Base-by-base conservation (phyloP, 2,797 vertebrate species). In the Myotis planiceps region DNA sequence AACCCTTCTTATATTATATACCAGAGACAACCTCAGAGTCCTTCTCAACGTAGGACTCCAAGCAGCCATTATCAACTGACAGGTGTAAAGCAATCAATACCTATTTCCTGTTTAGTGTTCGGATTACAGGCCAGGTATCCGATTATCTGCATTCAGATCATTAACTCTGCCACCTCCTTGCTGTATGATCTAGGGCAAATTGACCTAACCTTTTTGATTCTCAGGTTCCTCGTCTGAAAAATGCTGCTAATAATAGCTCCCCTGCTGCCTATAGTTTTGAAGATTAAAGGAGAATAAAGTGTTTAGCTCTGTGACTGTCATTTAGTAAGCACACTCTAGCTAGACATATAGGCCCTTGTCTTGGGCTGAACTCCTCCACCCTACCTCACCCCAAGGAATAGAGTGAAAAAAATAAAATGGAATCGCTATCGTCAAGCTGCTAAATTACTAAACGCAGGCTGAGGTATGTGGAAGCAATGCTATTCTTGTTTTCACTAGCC, bases 221-320 rank as follows among this genome's bases (percentile, higher is more conserved):
- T 87, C 34, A 63, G 65, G 18, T 34, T 86, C 42, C 34, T 86
- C 58, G 15, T 80, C 51, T 92, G 79, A 75, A 92, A 93, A 91
- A 58, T 18, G 47, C 63, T 51, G 60, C 75, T 53, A 63, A 74
- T 85, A 42, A 71, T 63, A 91, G 39, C 45, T 76, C 75, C 76
- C 37, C 39, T 75, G 63, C 12, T 23, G 9, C 58, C n/a, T 55
- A 9, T 13, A 7, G 5, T 27, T 34, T 47, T 4, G 71, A 79
- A 63, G 65, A 82, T 78, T 88, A 65, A 71, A 39, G 19, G 27
- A n/a, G 53, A 68, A 81, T 42, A 13, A 55, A 75, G 65, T 0
- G 29, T 12, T 78, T 27, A 72, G 75, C 34, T 60, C 63, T 25
- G 32, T 14, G 75, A 42, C 21, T 45, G 34, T 29, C 74, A 19